phyloP scores from a whole-genome alignment of 2,888 invertebrate genomes.

The Drosophila sordidula region DNA sequence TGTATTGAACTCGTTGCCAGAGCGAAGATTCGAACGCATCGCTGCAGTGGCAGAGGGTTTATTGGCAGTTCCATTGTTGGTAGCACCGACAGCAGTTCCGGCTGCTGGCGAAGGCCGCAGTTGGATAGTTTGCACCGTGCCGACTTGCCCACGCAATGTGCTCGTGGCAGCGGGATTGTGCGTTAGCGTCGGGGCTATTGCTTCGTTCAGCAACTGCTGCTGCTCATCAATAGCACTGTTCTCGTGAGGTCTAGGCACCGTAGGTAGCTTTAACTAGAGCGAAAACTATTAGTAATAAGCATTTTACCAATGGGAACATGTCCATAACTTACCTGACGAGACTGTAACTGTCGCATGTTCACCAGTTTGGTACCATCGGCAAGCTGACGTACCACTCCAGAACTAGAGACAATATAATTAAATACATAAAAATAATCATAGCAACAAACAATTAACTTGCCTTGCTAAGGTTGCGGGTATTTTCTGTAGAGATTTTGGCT shows the following conservation, averaged over 20 bases:
- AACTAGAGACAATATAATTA: slow-evolving; percentile 50
- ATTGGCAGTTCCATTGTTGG: slow-evolving; percentile 54
- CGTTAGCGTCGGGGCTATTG: slow-evolving; percentile 13
- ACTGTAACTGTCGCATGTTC: slow-evolving; percentile 70
- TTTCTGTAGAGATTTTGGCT: slow-evolving; percentile 80
- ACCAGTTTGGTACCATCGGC: slow-evolving; percentile 70
- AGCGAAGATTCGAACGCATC: slow-evolving; percentile 38
- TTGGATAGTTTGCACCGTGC: slow-evolving; percentile 74
- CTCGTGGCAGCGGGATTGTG: slow-evolving; percentile 50
- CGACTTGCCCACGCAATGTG: slow-evolving; percentile 72
- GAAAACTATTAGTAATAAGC: neutral
- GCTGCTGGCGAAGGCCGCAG: slow-evolving; percentile 55
- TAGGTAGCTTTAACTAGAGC: slow-evolving; percentile 60
- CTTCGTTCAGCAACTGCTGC: slow-evolving; percentile 40
- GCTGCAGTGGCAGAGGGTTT: slow-evolving; percentile 32
- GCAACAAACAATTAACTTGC: slow-evolving; percentile 43
- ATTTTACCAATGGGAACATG: neutral
- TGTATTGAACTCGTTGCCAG: slow-evolving; percentile 35
- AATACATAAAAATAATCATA: neutral
- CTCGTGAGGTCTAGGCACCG: slow-evolving; percentile 42
- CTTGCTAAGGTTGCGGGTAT: slow-evolving; percentile 78
- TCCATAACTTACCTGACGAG: slow-evolving; percentile 68
- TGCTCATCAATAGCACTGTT: slow-evolving; percentile 38
- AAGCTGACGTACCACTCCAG: slow-evolving; percentile 75
- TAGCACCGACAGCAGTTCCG: slow-evolving; percentile 23